These are phyloP conservation scores for Eudemis profundana DNA, from an alignment of 2,888 invertebrate species.

Conservation along the genomic window DNA sequence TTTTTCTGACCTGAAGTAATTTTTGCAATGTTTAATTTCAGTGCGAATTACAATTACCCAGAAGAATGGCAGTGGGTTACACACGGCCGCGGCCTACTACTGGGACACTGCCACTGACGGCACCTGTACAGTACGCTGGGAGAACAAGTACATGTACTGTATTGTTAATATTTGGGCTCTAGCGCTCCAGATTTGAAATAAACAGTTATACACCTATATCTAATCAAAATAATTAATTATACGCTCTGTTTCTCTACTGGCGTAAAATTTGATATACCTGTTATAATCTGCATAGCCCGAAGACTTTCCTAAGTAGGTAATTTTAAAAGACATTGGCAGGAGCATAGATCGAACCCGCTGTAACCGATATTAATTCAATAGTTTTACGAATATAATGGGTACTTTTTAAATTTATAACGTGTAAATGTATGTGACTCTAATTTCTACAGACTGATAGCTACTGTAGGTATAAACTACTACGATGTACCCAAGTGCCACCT, in stretches of 20 bases:
- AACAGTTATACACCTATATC: constrained; percentile 20
- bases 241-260: too few relatives aligned
- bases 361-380: too few relatives aligned
- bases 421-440: too few relatives aligned
- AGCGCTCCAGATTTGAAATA: constrained; percentile 75
- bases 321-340: too few relatives aligned
- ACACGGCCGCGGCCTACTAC: constrained; percentile 93
- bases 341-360: too few relatives aligned
- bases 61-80: constrained; percentile 92
- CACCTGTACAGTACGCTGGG: constrained; percentile 93
- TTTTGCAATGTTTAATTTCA: constrained; percentile 61
- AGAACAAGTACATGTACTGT: constrained; percentile 94
- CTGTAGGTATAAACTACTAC: neutral
- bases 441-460: too few relatives aligned
- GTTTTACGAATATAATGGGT: too few relatives aligned
- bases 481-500: neutral
- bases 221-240: constrained; percentile 28
- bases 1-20: too few relatives aligned
- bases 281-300: too few relatives aligned
- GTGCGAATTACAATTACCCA: constrained; percentile 94
- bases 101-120: constrained; percentile 94
- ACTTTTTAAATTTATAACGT: too few relatives aligned
- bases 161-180: constrained; percentile 93
- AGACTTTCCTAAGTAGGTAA: too few relatives aligned
- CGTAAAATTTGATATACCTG: too few relatives aligned